phyloP scores from a whole-genome alignment of 1,140 invertebrate genomes.

The Ruditapes philippinarum region DNA sequence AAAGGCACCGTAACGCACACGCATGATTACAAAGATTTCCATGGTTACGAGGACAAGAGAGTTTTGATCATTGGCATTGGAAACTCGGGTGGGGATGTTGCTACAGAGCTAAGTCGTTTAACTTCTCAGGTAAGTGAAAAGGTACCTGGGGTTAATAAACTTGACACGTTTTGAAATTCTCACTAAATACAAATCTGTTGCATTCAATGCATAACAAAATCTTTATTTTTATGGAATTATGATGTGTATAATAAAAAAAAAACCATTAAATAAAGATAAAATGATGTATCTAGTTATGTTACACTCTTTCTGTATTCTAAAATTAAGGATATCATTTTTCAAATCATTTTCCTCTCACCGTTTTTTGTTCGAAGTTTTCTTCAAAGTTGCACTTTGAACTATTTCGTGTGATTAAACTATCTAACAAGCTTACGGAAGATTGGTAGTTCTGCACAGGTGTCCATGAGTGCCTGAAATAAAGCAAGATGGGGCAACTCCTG shows the following conservation, averaged over 20 bases:
- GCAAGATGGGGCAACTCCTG: too few relatives aligned
- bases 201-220: not conserved
- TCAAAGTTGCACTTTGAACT: too few relatives aligned
- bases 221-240: not conserved
- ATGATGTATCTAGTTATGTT: too few relatives aligned
- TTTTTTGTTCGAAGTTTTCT: too few relatives aligned
- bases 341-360: too few relatives aligned
- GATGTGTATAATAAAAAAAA: not conserved
- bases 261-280: not conserved
- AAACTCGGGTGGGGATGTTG: conserved; percentile 87
- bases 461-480: too few relatives aligned
- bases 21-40: conserved; percentile 84
- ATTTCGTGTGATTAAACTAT: too few relatives aligned
- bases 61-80: conserved; percentile 88
- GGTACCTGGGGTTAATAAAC: not conserved
- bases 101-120: conserved; percentile 86
- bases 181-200: not conserved
- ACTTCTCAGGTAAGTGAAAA: conserved; percentile 83
- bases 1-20: conserved; percentile 87
- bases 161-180: not conserved
- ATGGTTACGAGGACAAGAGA: conserved; percentile 85
- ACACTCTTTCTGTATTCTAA: too few relatives aligned
- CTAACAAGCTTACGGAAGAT: too few relatives aligned
- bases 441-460: too few relatives aligned
- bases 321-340: too few relatives aligned